A percentile compares a stretch with the other conserved stretches of the same genome.
These are phyloP conservation scores for Mesembrinibis cayennensis DNA, from an alignment of 2,113 vertebrate species.

Conservation along the genomic window DNA sequence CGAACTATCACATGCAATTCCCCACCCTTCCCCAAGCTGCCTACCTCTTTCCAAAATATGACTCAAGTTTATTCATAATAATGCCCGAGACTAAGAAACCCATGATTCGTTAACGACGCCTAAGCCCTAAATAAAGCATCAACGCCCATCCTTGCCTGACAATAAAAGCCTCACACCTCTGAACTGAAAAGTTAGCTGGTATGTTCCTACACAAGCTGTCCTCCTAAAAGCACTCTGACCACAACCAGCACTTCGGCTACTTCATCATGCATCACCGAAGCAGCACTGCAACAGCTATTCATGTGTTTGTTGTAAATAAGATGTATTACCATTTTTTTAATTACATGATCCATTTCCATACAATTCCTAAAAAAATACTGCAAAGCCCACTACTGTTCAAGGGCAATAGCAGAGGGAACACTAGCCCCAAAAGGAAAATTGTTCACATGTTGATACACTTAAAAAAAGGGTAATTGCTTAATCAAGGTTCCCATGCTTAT, in stretches of 20 bases:
- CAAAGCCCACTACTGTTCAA: neutral
- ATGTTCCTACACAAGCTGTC: neutral
- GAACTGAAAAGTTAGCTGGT: neutral
- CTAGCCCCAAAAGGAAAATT: neutral
- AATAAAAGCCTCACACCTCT: neutral
- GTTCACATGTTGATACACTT: neutral
- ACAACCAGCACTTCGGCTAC: neutral
- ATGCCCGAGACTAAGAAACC: neutral
- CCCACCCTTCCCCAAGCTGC: neutral
- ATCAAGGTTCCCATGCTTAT: neutral
- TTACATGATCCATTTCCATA: neutral
- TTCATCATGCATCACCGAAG: neutral
- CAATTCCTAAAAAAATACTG: neutral
- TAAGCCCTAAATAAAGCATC: neutral
- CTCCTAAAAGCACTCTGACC: neutral
- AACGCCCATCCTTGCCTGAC: neutral
- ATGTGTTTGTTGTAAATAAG: neutral
- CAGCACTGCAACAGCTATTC: neutral
- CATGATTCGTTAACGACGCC: neutral
- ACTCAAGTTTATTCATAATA: slow-evolving; percentile 34
- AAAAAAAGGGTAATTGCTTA: neutral
- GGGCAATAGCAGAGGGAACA: neutral
- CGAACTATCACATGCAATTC: neutral
- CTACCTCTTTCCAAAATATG: neutral
- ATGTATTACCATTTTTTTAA: neutral